These are phyloP conservation scores for Hermaeophaga mercurialis DNA, from an alignment of 2,888 invertebrate genomes.

Conservation along the genomic window DNA sequence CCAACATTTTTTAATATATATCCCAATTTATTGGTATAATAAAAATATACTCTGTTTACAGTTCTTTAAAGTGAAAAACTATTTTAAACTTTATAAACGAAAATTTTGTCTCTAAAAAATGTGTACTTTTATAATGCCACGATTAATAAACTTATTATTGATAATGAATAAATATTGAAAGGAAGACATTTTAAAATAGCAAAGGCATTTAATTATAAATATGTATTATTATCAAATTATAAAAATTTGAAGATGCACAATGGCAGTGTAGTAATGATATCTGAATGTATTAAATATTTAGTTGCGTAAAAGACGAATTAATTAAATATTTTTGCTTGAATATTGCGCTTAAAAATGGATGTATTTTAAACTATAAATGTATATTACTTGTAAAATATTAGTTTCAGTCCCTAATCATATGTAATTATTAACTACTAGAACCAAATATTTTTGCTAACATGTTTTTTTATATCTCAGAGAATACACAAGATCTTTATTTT, in stretches of 20 bases:
- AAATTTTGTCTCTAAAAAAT: too few species aligned
- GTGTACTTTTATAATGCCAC: too few species aligned
- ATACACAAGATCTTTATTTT: neutral
- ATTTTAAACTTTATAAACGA: too few species aligned
- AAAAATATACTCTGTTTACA: too few species aligned
- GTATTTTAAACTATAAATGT: neutral
- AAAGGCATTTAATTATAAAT: too few species aligned
- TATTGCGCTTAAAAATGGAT: neutral
- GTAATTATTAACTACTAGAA: neutral
- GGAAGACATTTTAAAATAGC: too few species aligned
- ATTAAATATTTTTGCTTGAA: neutral
- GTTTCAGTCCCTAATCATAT: neutral
- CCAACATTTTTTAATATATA: too few species aligned
- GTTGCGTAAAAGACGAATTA: neutral
- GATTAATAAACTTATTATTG: too few species aligned
- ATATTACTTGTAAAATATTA: neutral
- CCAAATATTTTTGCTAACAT: neutral
- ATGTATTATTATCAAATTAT: too few species aligned
- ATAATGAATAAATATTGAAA: too few species aligned
- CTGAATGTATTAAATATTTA: neutral
- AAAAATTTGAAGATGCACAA: slow-evolving; percentile 1
- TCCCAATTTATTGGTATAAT: too few species aligned
- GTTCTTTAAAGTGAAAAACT: too few species aligned
- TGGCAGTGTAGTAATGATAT: neutral
- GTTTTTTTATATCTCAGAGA: slow-evolving; percentile 1